Percentiles rank a stretch among this genome's conserved stretches.
Conservation (phyloP, 2,797 vertebrate species). For the Hoplostethus atlanticus region DNA sequence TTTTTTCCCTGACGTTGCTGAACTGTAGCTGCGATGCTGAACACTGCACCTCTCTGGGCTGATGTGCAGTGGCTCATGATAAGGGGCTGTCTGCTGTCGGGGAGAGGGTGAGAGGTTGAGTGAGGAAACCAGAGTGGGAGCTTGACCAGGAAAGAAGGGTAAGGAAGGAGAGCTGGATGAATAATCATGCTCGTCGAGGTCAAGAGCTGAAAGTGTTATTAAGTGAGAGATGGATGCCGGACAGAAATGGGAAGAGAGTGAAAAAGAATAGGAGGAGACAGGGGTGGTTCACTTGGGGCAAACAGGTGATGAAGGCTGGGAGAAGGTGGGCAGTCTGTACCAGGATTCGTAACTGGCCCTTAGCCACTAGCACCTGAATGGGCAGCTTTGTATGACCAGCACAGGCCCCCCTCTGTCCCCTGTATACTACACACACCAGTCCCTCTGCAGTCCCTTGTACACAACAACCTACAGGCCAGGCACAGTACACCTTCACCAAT, state of each 20-base stretch:
- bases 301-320: conserved; percentile 64
- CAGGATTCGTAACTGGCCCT: conserved; percentile 47
- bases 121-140: conserved; percentile 21
- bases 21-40: background rate
- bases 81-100: background rate
- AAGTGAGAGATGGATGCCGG: conserved; percentile 27
- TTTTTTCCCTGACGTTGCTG: conserved; percentile 27
- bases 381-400: conserved; percentile 70
- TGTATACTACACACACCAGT: background rate
- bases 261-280: background rate
- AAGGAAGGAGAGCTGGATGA: conserved; percentile 31
- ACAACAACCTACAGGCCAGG: background rate
- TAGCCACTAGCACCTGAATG: conserved; percentile 67
- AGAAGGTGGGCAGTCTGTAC: conserved; percentile 49
- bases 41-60: conserved; percentile 13
- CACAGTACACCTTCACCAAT: background rate
- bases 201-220: conserved; percentile 13
- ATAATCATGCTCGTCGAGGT: conserved; percentile 46
- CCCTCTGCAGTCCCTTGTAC: conserved; percentile 27
- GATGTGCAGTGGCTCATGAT: background rate
- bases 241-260: conserved; percentile 17
- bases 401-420: conserved; percentile 61
- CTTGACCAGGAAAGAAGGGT: background rate
- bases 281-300: conserved; percentile 40
- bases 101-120: conserved; percentile 34